Evolutionary conservation across 1,140 invertebrate species (phyloP), one percentile per base, ranked within the genome.

Genomic region (Papilio dardanus): DNA sequence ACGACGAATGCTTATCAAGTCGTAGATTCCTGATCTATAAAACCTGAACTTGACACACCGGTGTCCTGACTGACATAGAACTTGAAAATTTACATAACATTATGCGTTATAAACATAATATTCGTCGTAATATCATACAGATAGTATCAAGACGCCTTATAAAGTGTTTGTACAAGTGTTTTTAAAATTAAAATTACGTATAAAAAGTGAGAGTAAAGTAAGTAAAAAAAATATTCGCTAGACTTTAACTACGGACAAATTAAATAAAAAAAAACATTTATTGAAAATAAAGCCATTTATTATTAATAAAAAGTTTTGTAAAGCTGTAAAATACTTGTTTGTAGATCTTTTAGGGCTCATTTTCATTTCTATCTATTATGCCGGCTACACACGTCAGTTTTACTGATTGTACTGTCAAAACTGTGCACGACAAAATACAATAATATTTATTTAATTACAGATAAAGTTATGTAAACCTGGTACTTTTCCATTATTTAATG

Each of bases 51-150:
- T 78, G 81, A 68, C 65, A 74, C 68, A 80, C 81, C 77, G 76
- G 83, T 86, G 76, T 83, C 79, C 73, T 77, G 68, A 83, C 81
- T 89, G 87, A 86, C 87, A 89, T 88, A 89, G 86, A 91, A 91
- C 89, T 89, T 91, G 88, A 91, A 89, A 88, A 88, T 91, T 89
- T 78, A 85, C 89, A 91, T 91, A 89, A 71, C 28, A 82, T 83
- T 84, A 84, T 80, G 77, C 75, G 79, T 79, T 85, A 86, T 88
- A 87, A 86, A 89, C 79, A 83, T 86, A 82, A 83, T 77, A 68
- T 77, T 81, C 80, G 77, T 75, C 58, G 77, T 77, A 71, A 82
- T 79, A 79, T 85, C 76, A 77, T 50, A 77, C 88, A 88, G 83
- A 87, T 74, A 79, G 42, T 21, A 76, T 77, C 74, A 76, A 66